These are phyloP conservation scores for Liodrosophila aerea DNA, from an alignment of 2,888 invertebrate genomes.

Conservation along the genomic window DNA sequence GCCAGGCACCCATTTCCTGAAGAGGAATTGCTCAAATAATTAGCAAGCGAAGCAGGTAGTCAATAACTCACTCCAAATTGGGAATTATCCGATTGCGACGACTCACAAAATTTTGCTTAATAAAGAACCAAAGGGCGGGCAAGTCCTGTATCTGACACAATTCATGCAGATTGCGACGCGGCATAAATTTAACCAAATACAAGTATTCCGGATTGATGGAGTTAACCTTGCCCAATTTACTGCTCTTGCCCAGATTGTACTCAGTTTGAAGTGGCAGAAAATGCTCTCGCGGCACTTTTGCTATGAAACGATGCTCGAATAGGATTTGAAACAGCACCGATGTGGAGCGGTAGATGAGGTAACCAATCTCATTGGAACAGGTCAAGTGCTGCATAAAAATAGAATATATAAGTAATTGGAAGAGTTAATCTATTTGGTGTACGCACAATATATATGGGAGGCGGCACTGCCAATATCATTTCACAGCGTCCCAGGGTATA, in stretches of 20 bases:
- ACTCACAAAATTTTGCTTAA: constrained; percentile 86
- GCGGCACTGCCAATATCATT: constrained; percentile 86
- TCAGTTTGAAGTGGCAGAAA: constrained; percentile 86
- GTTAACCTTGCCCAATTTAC: constrained; percentile 72
- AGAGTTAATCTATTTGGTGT: constrained; percentile 31
- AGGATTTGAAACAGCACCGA: constrained; percentile 87
- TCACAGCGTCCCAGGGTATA: constrained; percentile 85
- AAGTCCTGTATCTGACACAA: constrained; percentile 85
- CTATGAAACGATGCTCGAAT: constrained; percentile 86
- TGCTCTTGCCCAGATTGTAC: constrained; percentile 58
- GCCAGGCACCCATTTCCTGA: constrained; percentile 88
- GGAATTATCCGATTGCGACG: constrained; percentile 87
- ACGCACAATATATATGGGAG: constrained; percentile 85
- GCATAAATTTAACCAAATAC: constrained; percentile 86
- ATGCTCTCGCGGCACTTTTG: constrained; percentile 85
- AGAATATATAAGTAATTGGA: not conserved
- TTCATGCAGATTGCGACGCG: constrained; percentile 84
- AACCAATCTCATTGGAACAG: constrained; percentile 84
- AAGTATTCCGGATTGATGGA: constrained; percentile 84
- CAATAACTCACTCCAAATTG: constrained; percentile 86
- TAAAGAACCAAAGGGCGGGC: constrained; percentile 87
- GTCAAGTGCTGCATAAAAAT: constrained; percentile 83
- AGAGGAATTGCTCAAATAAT: not conserved
- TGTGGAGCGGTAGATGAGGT: constrained; percentile 84
- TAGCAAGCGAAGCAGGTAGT: not conserved